Conservation (phyloP, 2,888 invertebrate species). For the Neoaliturus tenellus region DNA sequence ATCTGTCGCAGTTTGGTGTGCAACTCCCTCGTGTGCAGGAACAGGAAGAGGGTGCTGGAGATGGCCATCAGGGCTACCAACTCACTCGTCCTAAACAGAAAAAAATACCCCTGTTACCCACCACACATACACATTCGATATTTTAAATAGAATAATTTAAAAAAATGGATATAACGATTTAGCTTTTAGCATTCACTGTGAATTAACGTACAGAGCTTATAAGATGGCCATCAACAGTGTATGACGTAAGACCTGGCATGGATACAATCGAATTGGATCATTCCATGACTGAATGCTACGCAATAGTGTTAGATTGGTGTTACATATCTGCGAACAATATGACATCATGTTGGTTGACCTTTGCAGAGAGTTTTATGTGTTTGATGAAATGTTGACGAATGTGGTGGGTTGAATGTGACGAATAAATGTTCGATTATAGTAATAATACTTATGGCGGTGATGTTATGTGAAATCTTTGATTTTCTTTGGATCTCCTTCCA, state of each 20-base stretch:
- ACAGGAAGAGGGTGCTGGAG: slow-evolving; percentile 89
- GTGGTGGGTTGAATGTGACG: neutral
- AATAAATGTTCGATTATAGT: too few relatives aligned
- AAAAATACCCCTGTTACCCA: neutral
- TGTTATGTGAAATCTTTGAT: too few relatives aligned
- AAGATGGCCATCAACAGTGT: too few relatives aligned
- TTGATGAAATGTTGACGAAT: neutral
- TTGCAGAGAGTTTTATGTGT: neutral
- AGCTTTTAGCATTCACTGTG: too few relatives aligned
- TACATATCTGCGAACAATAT: neutral
- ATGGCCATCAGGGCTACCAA: slow-evolving; percentile 88
- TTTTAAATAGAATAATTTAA: neutral
- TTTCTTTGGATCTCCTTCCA: too few relatives aligned
- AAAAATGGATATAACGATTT: too few relatives aligned
- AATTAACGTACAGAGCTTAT: too few relatives aligned
- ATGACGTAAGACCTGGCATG: too few relatives aligned
- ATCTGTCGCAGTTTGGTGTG: slow-evolving; percentile 88
- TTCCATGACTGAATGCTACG: too few relatives aligned
- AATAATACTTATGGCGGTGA: too few relatives aligned
- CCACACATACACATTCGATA: neutral
- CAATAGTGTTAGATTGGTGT: neutral
- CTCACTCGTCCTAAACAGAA: slow-evolving; percentile 84
- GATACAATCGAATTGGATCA: too few relatives aligned
- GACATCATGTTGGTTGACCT: neutral
- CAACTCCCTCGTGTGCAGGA: slow-evolving; percentile 88